Evolutionary conservation across 1,140 invertebrate genomes (phyloP), one percentile per base, ranked within the genome.

Genomic region (Polypedilum pembai): DNA sequence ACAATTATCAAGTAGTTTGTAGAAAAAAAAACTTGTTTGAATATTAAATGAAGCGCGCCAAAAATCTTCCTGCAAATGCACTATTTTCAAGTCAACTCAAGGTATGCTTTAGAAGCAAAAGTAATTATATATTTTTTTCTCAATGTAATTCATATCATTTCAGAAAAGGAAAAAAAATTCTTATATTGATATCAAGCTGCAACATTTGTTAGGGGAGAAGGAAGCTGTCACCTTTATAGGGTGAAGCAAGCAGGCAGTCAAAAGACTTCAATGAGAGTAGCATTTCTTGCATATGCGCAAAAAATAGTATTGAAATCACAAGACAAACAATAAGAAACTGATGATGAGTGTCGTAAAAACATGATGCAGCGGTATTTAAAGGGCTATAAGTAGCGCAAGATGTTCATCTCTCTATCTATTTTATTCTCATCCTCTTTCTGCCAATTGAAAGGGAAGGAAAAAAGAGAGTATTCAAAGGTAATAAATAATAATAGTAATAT

Each of bases 101-200:
- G 65, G 65, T 69, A 18, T 21, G 24, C 5, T 33, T 69, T 18
- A 69, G 20, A 18, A 20, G n/a, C 17, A 20, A 18, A 69, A 69
- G 18, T 7, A 69, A 69, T 56, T 12, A 45, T 56, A 56, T 69
- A 10, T 69, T 69, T 69, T 20, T 69, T 69, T 20, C 17, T 21
- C 65, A 69, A 20, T 20, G 18, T 69, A n/a, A 69, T 18, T 18
- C 17, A 20, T 20, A 69, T 56, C 17, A 18, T 20, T 10, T 10
- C 17, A 10, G 65, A 20, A 18, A 7, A 21, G 17, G n/a, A 69
- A 69, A 15, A 56, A 56, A 18, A 69, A 69, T 20, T 18, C 65
- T 69, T 69, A 69, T 10, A 69, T 69, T 69, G 65, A 69, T 20
- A 69, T 69, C 65, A 69, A 56, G 45, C 45, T 56, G 45, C 45